Percentiles rank a stretch among this genome's conserved stretches.
phyloP scores from a whole-genome alignment of 2,888 invertebrate species.

The Thecocarcelia acutangulata region DNA sequence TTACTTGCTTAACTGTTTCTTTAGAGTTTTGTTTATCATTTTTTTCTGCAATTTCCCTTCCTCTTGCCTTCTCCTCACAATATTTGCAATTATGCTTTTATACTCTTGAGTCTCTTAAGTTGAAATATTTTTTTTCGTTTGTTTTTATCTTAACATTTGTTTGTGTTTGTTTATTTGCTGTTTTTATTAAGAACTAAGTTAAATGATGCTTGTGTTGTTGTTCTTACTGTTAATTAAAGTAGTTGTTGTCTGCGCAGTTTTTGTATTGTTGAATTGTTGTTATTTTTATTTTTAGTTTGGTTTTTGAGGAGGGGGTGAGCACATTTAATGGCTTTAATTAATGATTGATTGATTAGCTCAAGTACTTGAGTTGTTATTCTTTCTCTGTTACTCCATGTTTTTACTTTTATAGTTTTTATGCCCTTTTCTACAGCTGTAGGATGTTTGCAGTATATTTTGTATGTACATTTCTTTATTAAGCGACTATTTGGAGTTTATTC shows the following conservation, averaged over 20 bases:
- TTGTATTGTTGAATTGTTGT: not conserved
- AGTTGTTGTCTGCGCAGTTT: slow-evolving; percentile 14
- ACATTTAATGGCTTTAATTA: slow-evolving; percentile 60
- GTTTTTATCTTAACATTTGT: not conserved
- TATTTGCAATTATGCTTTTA: not conserved
- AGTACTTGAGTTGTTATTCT: slow-evolving; percentile 17
- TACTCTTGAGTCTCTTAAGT: slow-evolving; percentile 14
- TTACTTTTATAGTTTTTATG: not conserved
- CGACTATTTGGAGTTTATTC: no score
- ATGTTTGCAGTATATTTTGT: no score
- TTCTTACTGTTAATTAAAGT: slow-evolving; percentile 26
- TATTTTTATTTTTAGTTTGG: not conserved
- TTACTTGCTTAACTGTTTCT: slow-evolving; percentile 16
- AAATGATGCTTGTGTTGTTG: slow-evolving; percentile 1
- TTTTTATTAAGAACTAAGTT: slow-evolving; percentile 4
- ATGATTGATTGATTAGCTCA: slow-evolving; percentile 62
- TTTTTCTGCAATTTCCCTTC: no score
- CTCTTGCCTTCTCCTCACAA: not conserved
- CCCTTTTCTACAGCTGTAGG: not conserved
- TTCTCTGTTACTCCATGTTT: not conserved
- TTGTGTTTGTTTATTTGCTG: slow-evolving; percentile 14
- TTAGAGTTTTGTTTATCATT: slow-evolving; percentile 24
- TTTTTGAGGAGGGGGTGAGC: slow-evolving; percentile 1
- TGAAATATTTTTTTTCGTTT: not conserved
- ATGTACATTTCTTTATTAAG: no score